Percentiles rank a stretch among this genome's conserved stretches.
Conservation (phyloP, 2,888 invertebrate species). For the Xestia c-nigrum region DNA sequence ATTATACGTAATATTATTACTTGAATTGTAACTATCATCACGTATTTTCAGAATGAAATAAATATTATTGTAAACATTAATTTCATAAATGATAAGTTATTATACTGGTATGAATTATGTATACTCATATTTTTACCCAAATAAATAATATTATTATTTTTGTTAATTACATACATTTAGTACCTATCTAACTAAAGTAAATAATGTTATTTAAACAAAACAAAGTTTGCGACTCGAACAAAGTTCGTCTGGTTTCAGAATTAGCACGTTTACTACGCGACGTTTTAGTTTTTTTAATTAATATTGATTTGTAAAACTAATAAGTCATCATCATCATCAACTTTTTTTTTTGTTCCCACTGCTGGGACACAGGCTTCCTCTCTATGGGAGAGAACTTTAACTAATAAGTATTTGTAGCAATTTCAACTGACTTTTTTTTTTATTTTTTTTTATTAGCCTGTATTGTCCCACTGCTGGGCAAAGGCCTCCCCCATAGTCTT, state of each 20-base stretch:
- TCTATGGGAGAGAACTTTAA: background rate
- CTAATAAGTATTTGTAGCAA: conserved; percentile 17
- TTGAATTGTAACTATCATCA: conserved; percentile 48
- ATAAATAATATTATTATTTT: background rate
- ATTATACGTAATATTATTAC: conserved; percentile 30
- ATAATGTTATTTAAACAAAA: background rate
- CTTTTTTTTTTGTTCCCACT: no score
- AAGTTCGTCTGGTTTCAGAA: conserved; percentile 1
- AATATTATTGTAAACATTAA: conserved; percentile 18
- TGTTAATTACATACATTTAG: background rate
- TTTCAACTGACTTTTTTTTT: no score
- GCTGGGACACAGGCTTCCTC: no score
- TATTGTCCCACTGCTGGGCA: no score
- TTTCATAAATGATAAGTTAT: conserved; percentile 13
- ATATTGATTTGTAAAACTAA: background rate
- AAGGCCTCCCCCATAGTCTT: no score
- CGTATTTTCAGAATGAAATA: conserved; percentile 27
- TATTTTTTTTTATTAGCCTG: no score
- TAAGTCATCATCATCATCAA: no score
- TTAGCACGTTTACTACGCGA: background rate
- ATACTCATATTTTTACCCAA: background rate
- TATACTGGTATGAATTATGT: conserved; percentile 3
- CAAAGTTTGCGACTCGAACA: background rate
- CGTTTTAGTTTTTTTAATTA: background rate
- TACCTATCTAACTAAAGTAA: no score